phyloP scores from a whole-genome alignment of 2,797 vertebrate species.

The Erithacus rubecula region DNA sequence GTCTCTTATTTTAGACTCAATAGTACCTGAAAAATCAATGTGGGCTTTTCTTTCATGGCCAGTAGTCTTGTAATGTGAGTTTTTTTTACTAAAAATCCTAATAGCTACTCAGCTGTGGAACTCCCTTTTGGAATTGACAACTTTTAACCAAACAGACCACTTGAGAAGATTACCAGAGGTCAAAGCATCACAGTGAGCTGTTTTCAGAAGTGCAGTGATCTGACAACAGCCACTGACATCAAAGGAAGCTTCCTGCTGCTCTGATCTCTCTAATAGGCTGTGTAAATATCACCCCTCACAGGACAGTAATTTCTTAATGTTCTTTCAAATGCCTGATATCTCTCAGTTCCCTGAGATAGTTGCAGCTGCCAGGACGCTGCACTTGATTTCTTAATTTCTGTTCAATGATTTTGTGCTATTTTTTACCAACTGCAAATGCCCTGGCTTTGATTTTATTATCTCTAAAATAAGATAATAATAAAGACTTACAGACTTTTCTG shows the following conservation, averaged over 20 bases:
- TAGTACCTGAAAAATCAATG: not conserved
- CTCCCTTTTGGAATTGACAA: not conserved
- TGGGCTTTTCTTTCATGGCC: not conserved
- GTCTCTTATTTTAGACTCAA: not conserved
- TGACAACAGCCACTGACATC: not conserved
- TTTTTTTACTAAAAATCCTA: not conserved
- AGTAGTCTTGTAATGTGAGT: not conserved
- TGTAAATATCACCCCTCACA: not conserved
- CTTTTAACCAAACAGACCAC: not conserved
- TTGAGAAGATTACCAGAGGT: not conserved
- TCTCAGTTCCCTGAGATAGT: not conserved
- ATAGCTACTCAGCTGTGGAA: not conserved
- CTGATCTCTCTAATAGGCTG: not conserved
- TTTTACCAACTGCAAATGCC: not conserved
- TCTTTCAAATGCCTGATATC: not conserved
- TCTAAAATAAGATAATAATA: not conserved
- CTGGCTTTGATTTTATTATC: not conserved
- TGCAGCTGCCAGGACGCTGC: not conserved
- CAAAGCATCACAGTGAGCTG: not conserved
- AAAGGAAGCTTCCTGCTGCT: not conserved
- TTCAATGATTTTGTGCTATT: not conserved
- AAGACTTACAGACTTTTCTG: not conserved
- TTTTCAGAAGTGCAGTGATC: not conserved
- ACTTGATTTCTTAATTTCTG: constrained; percentile 1
- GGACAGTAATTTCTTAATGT: not conserved